A percentile compares a stretch with the other conserved stretches of the same genome.
phyloP scores from a whole-genome alignment of 2,888 invertebrate genomes.

The Plebejus anna region DNA sequence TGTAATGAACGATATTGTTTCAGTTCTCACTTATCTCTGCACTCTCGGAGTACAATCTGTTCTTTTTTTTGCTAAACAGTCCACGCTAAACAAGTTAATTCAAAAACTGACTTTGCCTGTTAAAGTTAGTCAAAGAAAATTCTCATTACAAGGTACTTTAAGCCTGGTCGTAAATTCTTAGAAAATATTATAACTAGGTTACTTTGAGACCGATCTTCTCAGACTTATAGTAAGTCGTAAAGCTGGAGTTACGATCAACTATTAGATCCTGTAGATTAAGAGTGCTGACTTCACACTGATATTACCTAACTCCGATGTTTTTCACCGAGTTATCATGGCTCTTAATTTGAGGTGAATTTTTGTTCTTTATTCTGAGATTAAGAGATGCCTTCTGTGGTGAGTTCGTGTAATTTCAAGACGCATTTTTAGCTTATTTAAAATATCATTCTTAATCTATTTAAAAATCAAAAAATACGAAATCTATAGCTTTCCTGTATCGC shows the following conservation, averaged over 20 bases:
- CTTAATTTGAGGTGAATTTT: background rate
- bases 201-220: conserved; percentile 12
- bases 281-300: background rate
- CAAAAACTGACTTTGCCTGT: background rate
- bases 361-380: too few relatives aligned
- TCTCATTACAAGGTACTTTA: background rate
- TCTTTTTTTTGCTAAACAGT: too few relatives aligned
- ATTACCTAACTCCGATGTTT: conserved; percentile 1
- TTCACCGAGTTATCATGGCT: background rate
- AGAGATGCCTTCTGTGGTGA: too few relatives aligned
- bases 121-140: background rate
- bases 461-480: too few relatives aligned
- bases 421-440: too few relatives aligned
- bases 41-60: too few relatives aligned
- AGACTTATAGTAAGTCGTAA: conserved; percentile 12
- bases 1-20: too few relatives aligned
- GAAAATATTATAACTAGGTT: conserved; percentile 6
- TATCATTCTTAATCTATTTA: too few relatives aligned
- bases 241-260: conserved; percentile 1
- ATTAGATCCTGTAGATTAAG: conserved; percentile 18
- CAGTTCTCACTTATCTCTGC: too few relatives aligned
- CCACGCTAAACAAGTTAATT: background rate
- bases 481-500: too few relatives aligned
- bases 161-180: background rate
- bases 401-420: too few relatives aligned